These are phyloP conservation scores for Alouatta palliata DNA, from an alignment of 2,113 vertebrate genomes.

Conservation along the genomic window DNA sequence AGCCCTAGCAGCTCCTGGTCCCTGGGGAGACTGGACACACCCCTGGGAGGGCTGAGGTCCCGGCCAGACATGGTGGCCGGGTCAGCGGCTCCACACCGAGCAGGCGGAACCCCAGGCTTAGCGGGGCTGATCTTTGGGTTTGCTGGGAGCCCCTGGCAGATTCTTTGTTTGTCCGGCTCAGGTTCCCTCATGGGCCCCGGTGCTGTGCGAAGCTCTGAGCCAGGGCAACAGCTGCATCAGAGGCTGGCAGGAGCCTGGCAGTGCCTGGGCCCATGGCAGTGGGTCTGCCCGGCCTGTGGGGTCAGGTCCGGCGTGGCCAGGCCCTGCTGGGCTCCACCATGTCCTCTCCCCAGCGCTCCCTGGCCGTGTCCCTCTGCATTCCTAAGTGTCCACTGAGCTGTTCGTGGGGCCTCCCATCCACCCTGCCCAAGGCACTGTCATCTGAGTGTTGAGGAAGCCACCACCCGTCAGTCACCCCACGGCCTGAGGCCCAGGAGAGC, in stretches of 20 bases:
- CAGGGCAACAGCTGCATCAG: neutral
- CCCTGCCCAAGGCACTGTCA: neutral
- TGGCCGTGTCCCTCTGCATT: neutral
- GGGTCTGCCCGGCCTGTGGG: too few species aligned
- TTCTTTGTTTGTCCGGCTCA: fast-evolving
- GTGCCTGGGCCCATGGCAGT: neutral
- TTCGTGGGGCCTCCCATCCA: neutral
- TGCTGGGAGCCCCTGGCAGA: neutral
- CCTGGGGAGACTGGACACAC: neutral
- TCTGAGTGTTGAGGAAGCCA: neutral
- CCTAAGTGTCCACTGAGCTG: too few species aligned
- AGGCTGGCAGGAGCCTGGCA: neutral
- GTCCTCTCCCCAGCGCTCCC: neutral
- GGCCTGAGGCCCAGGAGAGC: neutral
- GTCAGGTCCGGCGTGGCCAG: neutral
- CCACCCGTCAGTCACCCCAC: fast-evolving
- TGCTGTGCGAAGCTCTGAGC: neutral
- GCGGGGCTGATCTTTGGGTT: neutral
- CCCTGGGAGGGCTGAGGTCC: fast-evolving
- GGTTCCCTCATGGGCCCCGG: neutral
- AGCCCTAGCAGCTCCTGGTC: too few species aligned
- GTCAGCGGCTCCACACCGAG: neutral
- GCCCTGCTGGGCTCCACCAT: too few species aligned
- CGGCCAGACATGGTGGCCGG: fast-evolving
- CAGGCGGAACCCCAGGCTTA: neutral